These are phyloP conservation scores for Pithys albifrons DNA, from an alignment of 2,113 vertebrate species.

Conservation along the genomic window DNA sequence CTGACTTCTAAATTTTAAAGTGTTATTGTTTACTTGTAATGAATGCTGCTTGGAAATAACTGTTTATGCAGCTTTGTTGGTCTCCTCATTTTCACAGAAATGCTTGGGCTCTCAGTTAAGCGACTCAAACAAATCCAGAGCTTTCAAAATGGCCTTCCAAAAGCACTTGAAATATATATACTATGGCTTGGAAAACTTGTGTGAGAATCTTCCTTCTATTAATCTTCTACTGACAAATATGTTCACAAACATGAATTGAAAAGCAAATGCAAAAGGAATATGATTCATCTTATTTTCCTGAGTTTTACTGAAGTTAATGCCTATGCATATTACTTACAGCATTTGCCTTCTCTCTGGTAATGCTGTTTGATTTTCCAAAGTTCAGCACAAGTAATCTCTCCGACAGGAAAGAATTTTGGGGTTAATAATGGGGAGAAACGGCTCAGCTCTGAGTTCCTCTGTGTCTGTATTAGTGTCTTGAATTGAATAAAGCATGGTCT, in stretches of 20 bases:
- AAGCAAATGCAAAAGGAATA: background rate
- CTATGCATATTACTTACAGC: background rate
- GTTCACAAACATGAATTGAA: background rate
- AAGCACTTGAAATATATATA: background rate
- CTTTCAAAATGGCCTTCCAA: background rate
- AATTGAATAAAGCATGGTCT: background rate
- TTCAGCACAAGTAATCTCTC: background rate
- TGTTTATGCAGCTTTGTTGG: background rate
- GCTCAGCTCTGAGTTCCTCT: background rate
- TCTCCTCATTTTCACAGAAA: background rate
- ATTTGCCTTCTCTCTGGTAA: background rate
- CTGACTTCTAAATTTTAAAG: background rate
- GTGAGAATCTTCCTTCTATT: background rate
- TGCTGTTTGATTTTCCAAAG: background rate
- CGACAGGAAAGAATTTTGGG: background rate
- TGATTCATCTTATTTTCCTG: background rate
- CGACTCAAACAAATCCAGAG: background rate
- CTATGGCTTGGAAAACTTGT: background rate
- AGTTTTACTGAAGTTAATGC: background rate
- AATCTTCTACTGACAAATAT: background rate
- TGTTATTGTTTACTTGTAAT: background rate
- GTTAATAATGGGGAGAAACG: background rate
- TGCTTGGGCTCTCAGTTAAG: background rate
- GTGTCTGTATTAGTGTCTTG: background rate
- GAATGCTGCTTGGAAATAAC: background rate